Base-by-base conservation (phyloP, 2,797 vertebrate species). In the Enteromius unitaeniatus region DNA sequence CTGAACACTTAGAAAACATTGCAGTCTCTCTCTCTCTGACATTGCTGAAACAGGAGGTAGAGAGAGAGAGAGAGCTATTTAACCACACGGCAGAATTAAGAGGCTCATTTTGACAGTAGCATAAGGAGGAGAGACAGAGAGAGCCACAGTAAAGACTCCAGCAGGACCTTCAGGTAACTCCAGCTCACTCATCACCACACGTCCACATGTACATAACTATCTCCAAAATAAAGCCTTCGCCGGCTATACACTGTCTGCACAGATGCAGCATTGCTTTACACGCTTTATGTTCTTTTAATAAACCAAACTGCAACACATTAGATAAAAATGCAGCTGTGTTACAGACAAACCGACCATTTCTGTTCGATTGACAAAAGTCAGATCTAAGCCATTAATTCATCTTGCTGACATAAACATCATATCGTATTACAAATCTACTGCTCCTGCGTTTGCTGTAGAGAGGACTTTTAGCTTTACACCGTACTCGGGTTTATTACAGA, bases 111-210 rank as follows among this genome's bases (percentile, higher is more conserved):
- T 78, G 60, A 65, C 23, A 78, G 60, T 65, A 49, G 19, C 76
- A 49, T 49, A n/a, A 65, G 60, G 60, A 78, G 77, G 60, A 78
- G 28, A 78, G 26, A 49, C 17, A n/a, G 28, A 77, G 53, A 34
- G 11, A 75, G 34, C 34, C 2, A 68, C 65, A 40, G 21, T 68
- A 68, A 64, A 53, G 47, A 55, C 77, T 65, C 45, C 60, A 65
- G 75, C 55, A 62, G 77, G 45, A 78, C 6, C 26, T 65, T 34
- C 77, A 78, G 77, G 77, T 78, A 78, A 78, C 28, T 78, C 58
- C n/a, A 45, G n/a, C 70, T 34, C 45, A 19, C 42, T 74, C 28
- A 34, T 34, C 49, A 14, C 47, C 13, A 15, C 47, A 49, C 42
- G 10, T 45, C 42, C 42, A 42, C 40, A 42, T 45, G 42, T 45